phyloP scores from a whole-genome alignment of 2,113 vertebrate genomes.

The Rattus rattus region DNA sequence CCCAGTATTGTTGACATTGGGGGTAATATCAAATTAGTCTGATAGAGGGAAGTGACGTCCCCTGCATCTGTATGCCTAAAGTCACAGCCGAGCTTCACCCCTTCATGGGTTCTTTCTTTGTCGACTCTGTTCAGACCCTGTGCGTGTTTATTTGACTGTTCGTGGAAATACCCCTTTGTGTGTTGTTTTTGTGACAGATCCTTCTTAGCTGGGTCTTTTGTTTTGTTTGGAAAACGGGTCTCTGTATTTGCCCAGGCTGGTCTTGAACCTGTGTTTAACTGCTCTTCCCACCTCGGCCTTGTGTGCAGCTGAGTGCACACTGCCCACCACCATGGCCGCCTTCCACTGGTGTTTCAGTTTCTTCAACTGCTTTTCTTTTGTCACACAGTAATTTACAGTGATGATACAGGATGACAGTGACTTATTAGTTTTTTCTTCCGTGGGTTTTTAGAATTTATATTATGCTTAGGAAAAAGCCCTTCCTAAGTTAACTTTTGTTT shows the following conservation, averaged over 20 bases:
- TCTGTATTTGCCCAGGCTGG: background rate
- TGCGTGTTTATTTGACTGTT: background rate
- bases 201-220: background rate
- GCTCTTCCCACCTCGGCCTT: background rate
- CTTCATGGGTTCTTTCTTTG: background rate
- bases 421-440: background rate
- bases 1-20: background rate
- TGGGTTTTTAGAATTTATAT: background rate
- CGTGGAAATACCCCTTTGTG: background rate
- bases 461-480: background rate
- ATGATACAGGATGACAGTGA: background rate
- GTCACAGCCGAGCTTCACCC: background rate
- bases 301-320: background rate
- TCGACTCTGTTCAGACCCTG: constrained; percentile 16
- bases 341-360: background rate
- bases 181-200: background rate
- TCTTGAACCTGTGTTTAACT: background rate
- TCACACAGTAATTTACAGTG: background rate
- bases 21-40: background rate
- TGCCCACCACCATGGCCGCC: background rate
- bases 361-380: background rate
- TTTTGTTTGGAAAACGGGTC: background rate
- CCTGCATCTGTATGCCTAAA: background rate
- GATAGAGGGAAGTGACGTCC: background rate
- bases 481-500: background rate